A percentile compares a stretch with the other conserved stretches of the same genome.
Evolutionary conservation across 2,113 vertebrate species (phyloP).

Genomic region (Antennarius striatus): DNA sequence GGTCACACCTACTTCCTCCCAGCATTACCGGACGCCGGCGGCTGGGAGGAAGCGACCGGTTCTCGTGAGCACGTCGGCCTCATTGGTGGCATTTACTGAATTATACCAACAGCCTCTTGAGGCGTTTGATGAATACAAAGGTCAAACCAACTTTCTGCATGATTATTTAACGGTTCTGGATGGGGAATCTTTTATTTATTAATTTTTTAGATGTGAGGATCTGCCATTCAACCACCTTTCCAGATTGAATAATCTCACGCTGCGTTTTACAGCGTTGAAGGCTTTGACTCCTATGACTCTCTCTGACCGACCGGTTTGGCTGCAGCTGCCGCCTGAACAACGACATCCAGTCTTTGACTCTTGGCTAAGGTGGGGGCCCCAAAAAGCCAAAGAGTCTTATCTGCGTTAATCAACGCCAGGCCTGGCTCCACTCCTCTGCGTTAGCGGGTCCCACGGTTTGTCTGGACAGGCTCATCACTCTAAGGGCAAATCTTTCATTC

Average conservation of each 20-base stretch:
- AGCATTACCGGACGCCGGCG: too few relatives aligned
- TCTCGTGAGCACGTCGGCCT: too few relatives aligned
- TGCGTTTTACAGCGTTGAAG: too few relatives aligned
- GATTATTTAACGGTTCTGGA: too few relatives aligned
- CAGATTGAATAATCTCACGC: too few relatives aligned
- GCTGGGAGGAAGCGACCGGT: too few relatives aligned
- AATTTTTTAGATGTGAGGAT: not conserved
- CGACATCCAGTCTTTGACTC: constrained; percentile 42
- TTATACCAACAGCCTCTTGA: not conserved
- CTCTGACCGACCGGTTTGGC: constrained; percentile 24
- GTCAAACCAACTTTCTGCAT: constrained; percentile 11
- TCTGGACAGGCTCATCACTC: constrained; percentile 50
- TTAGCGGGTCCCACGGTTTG: constrained; percentile 23
- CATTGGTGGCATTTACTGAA: too few relatives aligned
- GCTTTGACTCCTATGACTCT: not conserved
- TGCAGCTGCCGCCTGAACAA: constrained; percentile 45
- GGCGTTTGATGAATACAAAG: constrained; percentile 7
- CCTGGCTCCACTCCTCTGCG: too few relatives aligned
- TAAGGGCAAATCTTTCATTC: constrained; percentile 8
- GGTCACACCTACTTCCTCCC: too few relatives aligned
- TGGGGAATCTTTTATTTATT: not conserved
- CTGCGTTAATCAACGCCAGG: too few relatives aligned
- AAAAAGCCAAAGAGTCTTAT: constrained; percentile 7
- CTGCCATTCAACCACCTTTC: not conserved
- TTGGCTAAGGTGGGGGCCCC: constrained; percentile 47